These are phyloP conservation scores for Iphiclides podalirius DNA, from an alignment of 2,888 invertebrate genomes.

Conservation along the genomic window DNA sequence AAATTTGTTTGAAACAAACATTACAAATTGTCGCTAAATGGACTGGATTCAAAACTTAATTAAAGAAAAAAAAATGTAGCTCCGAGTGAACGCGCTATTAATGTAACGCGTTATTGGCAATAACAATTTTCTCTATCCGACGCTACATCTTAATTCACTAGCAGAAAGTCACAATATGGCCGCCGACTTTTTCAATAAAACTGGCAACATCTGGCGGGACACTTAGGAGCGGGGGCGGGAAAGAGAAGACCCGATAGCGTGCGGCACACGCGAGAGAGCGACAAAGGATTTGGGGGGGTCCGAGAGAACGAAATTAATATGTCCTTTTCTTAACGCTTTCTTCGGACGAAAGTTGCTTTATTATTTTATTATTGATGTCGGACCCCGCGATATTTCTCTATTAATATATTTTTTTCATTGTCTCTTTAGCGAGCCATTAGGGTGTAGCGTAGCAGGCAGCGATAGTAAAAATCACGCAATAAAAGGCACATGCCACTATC, in stretches of 20 bases:
- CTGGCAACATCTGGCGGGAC: slow-evolving; percentile 69
- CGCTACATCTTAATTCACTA: slow-evolving; percentile 76
- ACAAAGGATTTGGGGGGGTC: slow-evolving; percentile 44
- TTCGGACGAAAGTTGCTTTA: slow-evolving; percentile 58
- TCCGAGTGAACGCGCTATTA: slow-evolving; percentile 42
- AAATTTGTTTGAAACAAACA: no score
- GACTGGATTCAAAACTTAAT: slow-evolving; percentile 26
- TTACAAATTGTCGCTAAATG: no score
- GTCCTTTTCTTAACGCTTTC: slow-evolving; percentile 71
- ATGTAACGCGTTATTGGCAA: slow-evolving; percentile 39
- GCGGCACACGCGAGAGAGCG: slow-evolving; percentile 39
- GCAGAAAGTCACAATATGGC: slow-evolving; percentile 68
- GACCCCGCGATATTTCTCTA: slow-evolving; percentile 45
- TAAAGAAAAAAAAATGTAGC: slow-evolving; percentile 36
- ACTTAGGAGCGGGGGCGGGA: slow-evolving; percentile 71
- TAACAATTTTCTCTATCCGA: slow-evolving; percentile 42
- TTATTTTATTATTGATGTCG: slow-evolving; percentile 71
- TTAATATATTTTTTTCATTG: slow-evolving; percentile 45
- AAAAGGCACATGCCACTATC: slow-evolving; percentile 20
- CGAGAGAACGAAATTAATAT: slow-evolving; percentile 67
- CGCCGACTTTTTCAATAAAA: slow-evolving; percentile 77
- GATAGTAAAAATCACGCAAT: slow-evolving; percentile 22
- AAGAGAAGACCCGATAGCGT: slow-evolving; percentile 40
- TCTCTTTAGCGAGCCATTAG: slow-evolving; percentile 37
- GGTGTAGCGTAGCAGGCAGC: slow-evolving; percentile 23